Percentiles rank a stretch among this genome's conserved stretches.
phyloP scores from a whole-genome alignment of 1,140 invertebrate genomes.

The Ridgeia piscesae region DNA sequence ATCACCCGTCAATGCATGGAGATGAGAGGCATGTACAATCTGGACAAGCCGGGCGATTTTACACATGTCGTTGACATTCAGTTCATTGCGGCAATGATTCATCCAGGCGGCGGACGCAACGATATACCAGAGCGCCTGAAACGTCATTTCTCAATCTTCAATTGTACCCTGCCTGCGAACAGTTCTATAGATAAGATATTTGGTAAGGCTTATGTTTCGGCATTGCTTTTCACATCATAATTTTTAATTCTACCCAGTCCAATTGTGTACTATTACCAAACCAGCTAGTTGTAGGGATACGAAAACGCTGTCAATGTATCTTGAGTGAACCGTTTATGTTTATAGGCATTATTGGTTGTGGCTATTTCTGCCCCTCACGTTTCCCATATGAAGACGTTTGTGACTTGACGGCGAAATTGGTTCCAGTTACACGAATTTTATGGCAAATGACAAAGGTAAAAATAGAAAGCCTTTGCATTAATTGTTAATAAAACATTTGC shows the following conservation, averaged over 20 bases:
- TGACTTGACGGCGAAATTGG: slow-evolving; percentile 46
- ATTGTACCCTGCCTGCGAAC: slow-evolving; percentile 86
- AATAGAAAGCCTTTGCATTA: background rate
- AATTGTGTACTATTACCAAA: background rate
- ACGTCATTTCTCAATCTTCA: slow-evolving; percentile 92
- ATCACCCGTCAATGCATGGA: slow-evolving; percentile 95
- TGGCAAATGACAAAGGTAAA: slow-evolving; percentile 58
- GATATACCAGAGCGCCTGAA: slow-evolving; percentile 93
- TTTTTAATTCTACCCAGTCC: background rate
- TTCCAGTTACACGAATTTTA: slow-evolving; percentile 55
- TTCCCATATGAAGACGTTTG: slow-evolving; percentile 47
- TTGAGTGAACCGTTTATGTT: background rate
- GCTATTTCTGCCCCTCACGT: slow-evolving; percentile 54
- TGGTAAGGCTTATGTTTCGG: slow-evolving; percentile 46
- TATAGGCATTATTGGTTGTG: slow-evolving; percentile 49
- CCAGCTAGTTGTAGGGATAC: background rate
- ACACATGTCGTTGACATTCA: slow-evolving; percentile 87
- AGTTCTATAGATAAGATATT: slow-evolving; percentile 88
- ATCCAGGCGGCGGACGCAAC: slow-evolving; percentile 91
- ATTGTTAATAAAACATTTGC: too few relatives aligned
- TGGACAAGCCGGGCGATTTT: slow-evolving; percentile 97
- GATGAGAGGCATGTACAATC: slow-evolving; percentile 93
- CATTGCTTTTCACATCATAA: background rate
- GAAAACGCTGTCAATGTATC: background rate
- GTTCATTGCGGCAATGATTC: slow-evolving; percentile 92